Evolutionary conservation across 2,888 invertebrate species (phyloP).

Genomic region (Habroteleia sp.): DNA sequence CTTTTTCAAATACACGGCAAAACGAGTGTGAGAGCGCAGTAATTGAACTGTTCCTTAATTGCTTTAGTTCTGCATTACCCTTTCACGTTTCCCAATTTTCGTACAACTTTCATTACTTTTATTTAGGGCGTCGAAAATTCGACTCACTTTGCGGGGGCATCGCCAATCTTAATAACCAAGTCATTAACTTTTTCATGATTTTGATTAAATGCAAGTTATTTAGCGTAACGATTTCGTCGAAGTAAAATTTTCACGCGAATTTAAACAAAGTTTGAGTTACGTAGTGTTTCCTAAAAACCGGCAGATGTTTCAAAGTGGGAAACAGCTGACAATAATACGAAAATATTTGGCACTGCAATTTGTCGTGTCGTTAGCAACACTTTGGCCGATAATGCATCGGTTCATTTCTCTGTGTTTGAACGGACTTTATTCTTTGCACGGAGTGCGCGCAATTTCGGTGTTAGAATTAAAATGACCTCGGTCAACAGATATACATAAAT

Average conservation of each 20-base stretch:
- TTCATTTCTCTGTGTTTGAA: slow-evolving; percentile 13
- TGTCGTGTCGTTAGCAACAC: slow-evolving; percentile 4
- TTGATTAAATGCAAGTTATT: slow-evolving; percentile 21
- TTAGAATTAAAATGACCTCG: slow-evolving; percentile 45
- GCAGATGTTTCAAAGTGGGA: slow-evolving; percentile 3
- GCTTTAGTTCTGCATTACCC: slow-evolving; percentile 56
- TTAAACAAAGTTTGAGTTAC: too few relatives aligned
- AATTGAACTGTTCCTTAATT: slow-evolving; percentile 60
- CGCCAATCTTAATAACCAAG: slow-evolving; percentile 13
- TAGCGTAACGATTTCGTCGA: too few relatives aligned
- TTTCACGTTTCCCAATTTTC: slow-evolving; percentile 50
- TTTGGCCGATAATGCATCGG: slow-evolving; percentile 9
- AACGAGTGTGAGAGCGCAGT: slow-evolving; percentile 36
- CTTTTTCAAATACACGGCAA: slow-evolving; percentile 47
- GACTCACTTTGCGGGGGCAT: slow-evolving; percentile 18
- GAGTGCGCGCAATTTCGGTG: slow-evolving; percentile 20
- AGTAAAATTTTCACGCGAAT: too few relatives aligned
- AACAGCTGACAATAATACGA: background rate
- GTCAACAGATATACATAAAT: slow-evolving; percentile 52
- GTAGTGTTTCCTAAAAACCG: background rate
- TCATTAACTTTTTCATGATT: slow-evolving; percentile 28
- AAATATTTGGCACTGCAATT: slow-evolving; percentile 14
- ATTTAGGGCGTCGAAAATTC: slow-evolving; percentile 34
- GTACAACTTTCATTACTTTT: slow-evolving; percentile 54
- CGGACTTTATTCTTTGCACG: slow-evolving; percentile 2